Conservation (phyloP, 1,140 invertebrate genomes). For the Bombyx mori region ASM3026992v2 NC_085128.1:8625501-8626000, state of each 20-base stretch:
- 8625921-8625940: too few species aligned
- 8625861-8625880: too few species aligned
- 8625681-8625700: conserved; percentile 65
- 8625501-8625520: conserved; percentile 7
- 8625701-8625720: conserved; percentile 68
- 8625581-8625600: conserved; percentile 31
- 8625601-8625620: conserved; percentile 22
- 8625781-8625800: too few species aligned
- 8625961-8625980: too few species aligned
- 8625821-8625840: too few species aligned
- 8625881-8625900: too few species aligned
- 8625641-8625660: conserved; percentile 40
- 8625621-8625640: conserved; percentile 23
- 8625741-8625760: conserved; percentile 44
- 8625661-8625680: conserved; percentile 68
- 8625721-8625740: conserved; percentile 65
- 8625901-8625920: too few species aligned
- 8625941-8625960: too few species aligned
- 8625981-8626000: too few species aligned
- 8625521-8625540: conserved; percentile 29
- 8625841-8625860: too few species aligned
- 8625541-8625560: conserved; percentile 33
- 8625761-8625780: too few species aligned
- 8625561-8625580: conserved; percentile 27
- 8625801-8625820: too few species aligned